Conservation (phyloP, 2,888 invertebrate species). For the Mycogona germanica region DNA sequence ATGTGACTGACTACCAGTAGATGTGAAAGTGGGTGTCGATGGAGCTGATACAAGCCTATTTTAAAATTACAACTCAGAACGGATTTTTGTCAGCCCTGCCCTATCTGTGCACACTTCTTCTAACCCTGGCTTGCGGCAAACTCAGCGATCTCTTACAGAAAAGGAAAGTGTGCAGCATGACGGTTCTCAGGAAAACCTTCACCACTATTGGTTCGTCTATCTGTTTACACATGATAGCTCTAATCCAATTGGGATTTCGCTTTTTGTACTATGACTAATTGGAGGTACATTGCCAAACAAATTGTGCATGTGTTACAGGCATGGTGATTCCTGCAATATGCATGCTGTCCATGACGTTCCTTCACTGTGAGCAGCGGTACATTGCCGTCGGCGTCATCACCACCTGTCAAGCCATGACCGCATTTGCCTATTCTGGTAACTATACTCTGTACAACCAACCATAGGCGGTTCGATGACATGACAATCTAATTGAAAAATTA, state of each 20-base stretch:
- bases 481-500: neutral
- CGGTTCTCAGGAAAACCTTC: constrained; percentile 30
- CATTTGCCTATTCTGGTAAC: constrained; percentile 29
- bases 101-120: constrained; percentile 28
- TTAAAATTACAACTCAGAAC: constrained; percentile 26
- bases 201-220: constrained; percentile 28
- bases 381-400: constrained; percentile 32
- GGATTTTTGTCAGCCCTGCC: constrained; percentile 32
- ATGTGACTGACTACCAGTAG: neutral
- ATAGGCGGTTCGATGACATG: neutral
- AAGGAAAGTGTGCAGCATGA: constrained; percentile 26
- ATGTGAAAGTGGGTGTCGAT: neutral
- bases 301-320: constrained; percentile 23
- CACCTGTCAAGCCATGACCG: constrained; percentile 32
- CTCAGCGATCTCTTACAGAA: constrained; percentile 28
- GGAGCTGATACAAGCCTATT: neutral
- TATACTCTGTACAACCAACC: neutral
- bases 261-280: constrained; percentile 3
- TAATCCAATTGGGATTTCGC: neutral
- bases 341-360: constrained; percentile 30
- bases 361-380: constrained; percentile 31
- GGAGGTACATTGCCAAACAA: constrained; percentile 2
- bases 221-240: neutral
- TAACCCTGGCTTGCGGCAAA: constrained; percentile 28
- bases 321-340: constrained; percentile 28